Conservation (phyloP, 2,113 vertebrate genomes). For the Tetrao urogallus region DNA sequence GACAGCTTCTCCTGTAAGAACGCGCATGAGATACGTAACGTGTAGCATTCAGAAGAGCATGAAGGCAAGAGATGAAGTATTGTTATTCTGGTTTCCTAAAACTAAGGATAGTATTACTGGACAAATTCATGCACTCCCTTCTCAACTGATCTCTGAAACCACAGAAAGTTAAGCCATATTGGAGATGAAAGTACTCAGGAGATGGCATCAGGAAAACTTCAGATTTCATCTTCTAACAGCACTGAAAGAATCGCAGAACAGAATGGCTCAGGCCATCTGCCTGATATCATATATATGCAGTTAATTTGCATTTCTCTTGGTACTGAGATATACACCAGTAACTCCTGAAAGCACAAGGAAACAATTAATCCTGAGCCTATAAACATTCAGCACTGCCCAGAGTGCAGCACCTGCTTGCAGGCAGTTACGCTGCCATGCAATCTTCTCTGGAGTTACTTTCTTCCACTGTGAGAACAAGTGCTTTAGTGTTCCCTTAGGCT, state of each 20-base stretch:
- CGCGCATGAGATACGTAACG: not conserved
- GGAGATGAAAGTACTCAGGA: not conserved
- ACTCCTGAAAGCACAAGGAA: not conserved
- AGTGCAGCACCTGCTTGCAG: not conserved
- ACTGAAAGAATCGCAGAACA: not conserved
- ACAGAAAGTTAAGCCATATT: not conserved
- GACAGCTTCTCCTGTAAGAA: not conserved
- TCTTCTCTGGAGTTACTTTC: not conserved
- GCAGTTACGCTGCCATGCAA: not conserved
- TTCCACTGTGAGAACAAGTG: conserved; percentile 6
- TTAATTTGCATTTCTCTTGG: not conserved
- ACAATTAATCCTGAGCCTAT: not conserved
- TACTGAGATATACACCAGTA: not conserved
- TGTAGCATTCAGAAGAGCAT: not conserved
- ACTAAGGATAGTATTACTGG: not conserved
- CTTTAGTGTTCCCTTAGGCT: not conserved
- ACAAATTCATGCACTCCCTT: not conserved
- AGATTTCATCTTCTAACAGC: not conserved
- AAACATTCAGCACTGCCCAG: not conserved
- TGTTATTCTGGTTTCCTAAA: not conserved
- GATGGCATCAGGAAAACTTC: not conserved
- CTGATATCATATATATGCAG: not conserved
- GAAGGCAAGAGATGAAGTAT: not conserved
- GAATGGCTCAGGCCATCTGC: not conserved
- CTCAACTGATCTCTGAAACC: not conserved